These are phyloP conservation scores for Pycnomerus fuliginosus DNA, from an alignment of 2,888 invertebrate genomes.

Conservation along the genomic window DNA sequence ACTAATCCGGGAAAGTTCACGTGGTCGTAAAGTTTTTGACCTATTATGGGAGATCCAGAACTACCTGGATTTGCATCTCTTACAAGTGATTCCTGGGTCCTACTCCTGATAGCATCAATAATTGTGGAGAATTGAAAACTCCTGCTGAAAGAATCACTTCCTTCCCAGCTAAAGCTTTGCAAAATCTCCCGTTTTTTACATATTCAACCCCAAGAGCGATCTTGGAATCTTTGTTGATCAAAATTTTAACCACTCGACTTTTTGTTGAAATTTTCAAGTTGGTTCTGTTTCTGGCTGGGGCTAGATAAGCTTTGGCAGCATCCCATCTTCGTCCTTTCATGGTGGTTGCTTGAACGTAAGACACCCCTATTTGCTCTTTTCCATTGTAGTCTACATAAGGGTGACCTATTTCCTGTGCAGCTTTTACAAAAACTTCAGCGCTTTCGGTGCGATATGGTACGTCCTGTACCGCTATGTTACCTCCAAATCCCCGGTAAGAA, in stretches of 20 bases:
- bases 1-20: conserved; percentile 6
- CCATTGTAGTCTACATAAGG: conserved; percentile 67
- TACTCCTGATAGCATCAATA: conserved; percentile 73
- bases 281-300: conserved; percentile 57
- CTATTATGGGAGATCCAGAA: conserved; percentile 12
- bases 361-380: conserved; percentile 59
- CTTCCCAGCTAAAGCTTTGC: conserved; percentile 61
- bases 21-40: conserved; percentile 12
- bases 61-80: conserved; percentile 5
- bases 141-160: conserved; percentile 87
- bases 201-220: conserved; percentile 70
- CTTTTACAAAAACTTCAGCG: conserved; percentile 59
- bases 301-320: conserved; percentile 63
- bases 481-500: conserved; percentile 12
- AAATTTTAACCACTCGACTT: conserved; percentile 62
- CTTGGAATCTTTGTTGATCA: conserved; percentile 62
- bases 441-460: conserved; percentile 51
- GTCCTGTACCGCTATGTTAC: conserved; percentile 48
- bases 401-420: conserved; percentile 64
- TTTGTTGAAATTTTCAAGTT: conserved; percentile 67
- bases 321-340: conserved; percentile 63
- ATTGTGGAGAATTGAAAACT: conserved; percentile 81
- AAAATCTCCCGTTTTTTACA: conserved; percentile 53
- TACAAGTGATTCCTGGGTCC: conserved; percentile 8
- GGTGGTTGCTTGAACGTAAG: conserved; percentile 61